A percentile compares a stretch with the other conserved stretches of the same genome.
Evolutionary conservation across 2,797 vertebrate genomes (phyloP).

Genomic region (Eospalax fontanierii): DNA sequence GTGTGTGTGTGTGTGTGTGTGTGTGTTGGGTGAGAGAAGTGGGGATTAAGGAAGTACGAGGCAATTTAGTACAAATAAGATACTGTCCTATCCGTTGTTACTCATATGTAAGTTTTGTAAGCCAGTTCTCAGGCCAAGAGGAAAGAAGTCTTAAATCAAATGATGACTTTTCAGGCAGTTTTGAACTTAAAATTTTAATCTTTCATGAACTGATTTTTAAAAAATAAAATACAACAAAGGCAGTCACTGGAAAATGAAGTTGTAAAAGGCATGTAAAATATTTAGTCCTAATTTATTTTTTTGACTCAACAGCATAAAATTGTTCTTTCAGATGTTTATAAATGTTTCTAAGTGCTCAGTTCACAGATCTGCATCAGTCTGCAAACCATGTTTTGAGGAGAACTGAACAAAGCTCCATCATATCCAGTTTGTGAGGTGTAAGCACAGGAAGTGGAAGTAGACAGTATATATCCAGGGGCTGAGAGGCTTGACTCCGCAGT

Average conservation of each 20-base stretch:
- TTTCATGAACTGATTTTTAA: not conserved
- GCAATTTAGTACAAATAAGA: not conserved
- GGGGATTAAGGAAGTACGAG: not conserved
- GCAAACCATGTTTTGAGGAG: constrained; percentile 20
- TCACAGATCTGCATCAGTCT: not conserved
- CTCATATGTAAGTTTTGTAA: not conserved
- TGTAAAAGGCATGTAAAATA: not conserved
- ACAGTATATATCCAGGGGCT: not conserved
- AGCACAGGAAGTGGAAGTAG: not conserved
- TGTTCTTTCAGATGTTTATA: constrained; percentile 11
- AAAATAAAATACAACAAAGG: constrained; percentile 42
- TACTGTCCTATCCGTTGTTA: not conserved
- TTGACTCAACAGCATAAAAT: constrained; percentile 25
- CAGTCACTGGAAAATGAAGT: not conserved
- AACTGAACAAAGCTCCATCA: not conserved
- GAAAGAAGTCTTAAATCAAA: not conserved
- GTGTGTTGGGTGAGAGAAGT: not conserved
- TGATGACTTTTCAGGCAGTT: not conserved
- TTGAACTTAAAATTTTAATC: not conserved
- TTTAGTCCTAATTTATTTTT: not conserved
- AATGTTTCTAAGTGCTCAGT: not conserved
- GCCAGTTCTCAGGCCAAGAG: not conserved
- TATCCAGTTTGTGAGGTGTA: not conserved
- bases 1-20: too few species aligned
- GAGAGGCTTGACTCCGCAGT: not conserved